Conservation (phyloP, 1,140 invertebrate species). For the Cotesia chilonis region DNA sequence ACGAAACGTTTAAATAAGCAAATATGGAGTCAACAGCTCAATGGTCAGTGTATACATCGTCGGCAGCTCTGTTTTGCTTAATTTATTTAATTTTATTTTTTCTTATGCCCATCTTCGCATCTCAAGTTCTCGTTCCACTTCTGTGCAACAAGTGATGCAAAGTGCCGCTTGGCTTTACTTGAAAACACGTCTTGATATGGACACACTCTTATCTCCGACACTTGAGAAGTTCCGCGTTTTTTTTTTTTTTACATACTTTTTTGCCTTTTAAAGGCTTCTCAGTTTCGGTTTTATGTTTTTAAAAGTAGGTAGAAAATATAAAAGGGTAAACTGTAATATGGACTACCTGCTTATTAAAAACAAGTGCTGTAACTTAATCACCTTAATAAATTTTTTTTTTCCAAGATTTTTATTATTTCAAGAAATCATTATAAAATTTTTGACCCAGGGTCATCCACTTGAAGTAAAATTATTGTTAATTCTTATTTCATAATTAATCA, state of each 20-base stretch:
- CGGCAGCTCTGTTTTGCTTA: background rate
- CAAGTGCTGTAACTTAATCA: no score
- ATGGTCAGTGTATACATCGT: background rate
- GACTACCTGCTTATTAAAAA: no score
- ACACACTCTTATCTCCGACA: constrained; percentile 19
- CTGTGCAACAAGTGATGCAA: constrained; percentile 5
- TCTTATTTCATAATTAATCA: no score
- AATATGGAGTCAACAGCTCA: constrained; percentile 1
- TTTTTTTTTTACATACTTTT: background rate
- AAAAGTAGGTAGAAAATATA: no score
- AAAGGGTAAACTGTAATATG: no score
- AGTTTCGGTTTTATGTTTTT: background rate
- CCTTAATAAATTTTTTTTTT: no score
- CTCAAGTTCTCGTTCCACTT: constrained; percentile 13
- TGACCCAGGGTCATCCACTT: no score
- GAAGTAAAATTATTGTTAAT: no score
- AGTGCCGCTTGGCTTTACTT: constrained; percentile 5
- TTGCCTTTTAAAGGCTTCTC: background rate
- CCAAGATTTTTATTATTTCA: no score
- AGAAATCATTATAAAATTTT: no score
- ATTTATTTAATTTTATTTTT: constrained; percentile 5
- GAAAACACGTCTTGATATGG: constrained; percentile 18
- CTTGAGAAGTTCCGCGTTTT: constrained; percentile 14
- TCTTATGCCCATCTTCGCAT: background rate
- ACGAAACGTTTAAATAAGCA: no score